Base-by-base conservation (phyloP, 2,797 vertebrate species). In the Neosalanx taihuensis region DNA sequence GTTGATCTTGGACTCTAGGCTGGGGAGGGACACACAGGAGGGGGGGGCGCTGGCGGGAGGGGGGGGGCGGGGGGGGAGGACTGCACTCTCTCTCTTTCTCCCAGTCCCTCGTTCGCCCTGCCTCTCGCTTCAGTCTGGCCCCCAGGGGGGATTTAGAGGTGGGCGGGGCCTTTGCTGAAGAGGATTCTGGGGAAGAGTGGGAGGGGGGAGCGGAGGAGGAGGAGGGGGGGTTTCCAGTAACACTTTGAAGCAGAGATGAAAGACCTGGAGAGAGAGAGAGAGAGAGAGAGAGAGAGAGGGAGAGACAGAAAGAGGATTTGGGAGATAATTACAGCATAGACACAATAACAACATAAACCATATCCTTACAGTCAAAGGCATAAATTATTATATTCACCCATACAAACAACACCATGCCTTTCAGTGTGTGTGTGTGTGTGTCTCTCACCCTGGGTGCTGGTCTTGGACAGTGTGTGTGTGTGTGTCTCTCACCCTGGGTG, bases 1-100 rank as follows among this genome's bases (percentile, higher is more conserved):
- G 90, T 99, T 97, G 76, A 99, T 99, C 89, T 99, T 99, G 73
- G 97, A 95, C 81, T 99, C 98, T 79, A 99, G 87, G 71, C 98
- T 99, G 0, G 94, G 93, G 0, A 94, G 92, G 35, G 90, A 83
- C n/a, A 84, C 70, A 0, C 83, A 74, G 0, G 76, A 74, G 56
- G 71, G 79, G 1, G 83, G 60, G n/a, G 70, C 31, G 37, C 77
- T 83, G 35, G 86, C 81, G 35, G 51, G 59, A 74, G 70, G 75
- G 35, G 83, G 82, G 2, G 75, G 73, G n/a, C 83, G 83, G 87
- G 1, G 89, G 84, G 17, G 88, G 83, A 69, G 64, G 64, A 18
- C 85, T 85, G 10, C 86, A 89, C 51, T 87, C 87, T 72, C 81
- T 81, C 18, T 77, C 84, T 72, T 85, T 89, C 67, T 87, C 89